Percentiles rank a stretch among this genome's conserved stretches.
Evolutionary conservation across 2,888 invertebrate genomes (phyloP).

Genomic region (Branchipolynoe longqiensis): DNA sequence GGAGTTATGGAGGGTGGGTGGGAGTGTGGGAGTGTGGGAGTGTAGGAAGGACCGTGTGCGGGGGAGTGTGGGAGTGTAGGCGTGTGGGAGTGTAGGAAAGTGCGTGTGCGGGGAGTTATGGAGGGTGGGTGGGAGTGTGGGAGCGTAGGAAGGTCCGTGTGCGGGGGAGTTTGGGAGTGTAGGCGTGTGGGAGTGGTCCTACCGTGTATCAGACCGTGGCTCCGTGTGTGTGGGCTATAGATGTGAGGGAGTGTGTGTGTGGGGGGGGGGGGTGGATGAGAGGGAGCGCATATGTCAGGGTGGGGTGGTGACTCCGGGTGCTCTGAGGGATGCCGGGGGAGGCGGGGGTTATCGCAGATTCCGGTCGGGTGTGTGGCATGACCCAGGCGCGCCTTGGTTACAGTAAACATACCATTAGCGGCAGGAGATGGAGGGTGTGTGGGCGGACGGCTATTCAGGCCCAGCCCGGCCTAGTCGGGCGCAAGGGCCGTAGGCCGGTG

Average conservation of each 20-base stretch:
- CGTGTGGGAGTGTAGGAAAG: background rate
- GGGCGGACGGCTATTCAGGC: background rate
- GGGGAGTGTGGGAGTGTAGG: background rate
- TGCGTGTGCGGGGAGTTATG: background rate
- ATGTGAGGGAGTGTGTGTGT: too few relatives aligned
- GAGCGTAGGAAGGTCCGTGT: too few relatives aligned
- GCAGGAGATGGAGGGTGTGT: background rate
- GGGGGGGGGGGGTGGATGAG: background rate
- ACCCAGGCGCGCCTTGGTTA: constrained; percentile 32
- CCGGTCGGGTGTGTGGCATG: constrained; percentile 33
- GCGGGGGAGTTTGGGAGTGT: too few relatives aligned
- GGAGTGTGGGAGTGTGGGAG: background rate
- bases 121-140: background rate
- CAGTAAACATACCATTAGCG: constrained; percentile 51
- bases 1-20: background rate
- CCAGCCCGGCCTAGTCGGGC: background rate
- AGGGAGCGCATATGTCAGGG: background rate
- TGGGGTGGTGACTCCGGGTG: background rate
- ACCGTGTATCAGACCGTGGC: too few relatives aligned
- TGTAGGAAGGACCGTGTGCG: background rate
- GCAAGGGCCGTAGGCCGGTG: background rate
- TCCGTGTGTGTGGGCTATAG: too few relatives aligned
- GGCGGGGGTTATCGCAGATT: constrained; percentile 46
- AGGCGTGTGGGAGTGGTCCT: too few relatives aligned
- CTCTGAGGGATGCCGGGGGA: background rate